Conservation (phyloP, 2,888 invertebrate genomes). For the Autographa gamma region DNA sequence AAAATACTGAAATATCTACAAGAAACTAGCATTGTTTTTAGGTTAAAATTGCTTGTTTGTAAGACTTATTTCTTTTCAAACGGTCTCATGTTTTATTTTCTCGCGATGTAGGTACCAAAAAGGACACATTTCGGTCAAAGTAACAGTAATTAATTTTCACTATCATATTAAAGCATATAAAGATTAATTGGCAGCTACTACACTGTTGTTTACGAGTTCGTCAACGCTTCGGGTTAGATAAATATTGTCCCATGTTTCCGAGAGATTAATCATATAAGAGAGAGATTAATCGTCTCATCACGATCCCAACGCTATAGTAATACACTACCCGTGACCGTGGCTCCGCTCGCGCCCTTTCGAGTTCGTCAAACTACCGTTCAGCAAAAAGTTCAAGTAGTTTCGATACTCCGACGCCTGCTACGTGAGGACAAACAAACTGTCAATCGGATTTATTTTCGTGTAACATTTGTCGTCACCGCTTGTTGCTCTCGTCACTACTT, state of each 20-base stretch:
- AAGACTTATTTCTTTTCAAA: background rate
- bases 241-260: constrained; percentile 4
- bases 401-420: background rate
- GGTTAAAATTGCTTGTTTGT: background rate
- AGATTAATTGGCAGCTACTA: background rate
- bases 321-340: constrained; percentile 4
- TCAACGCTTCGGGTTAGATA: constrained; percentile 4
- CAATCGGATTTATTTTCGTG: background rate
- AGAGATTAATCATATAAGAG: constrained; percentile 4
- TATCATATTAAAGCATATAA: background rate
- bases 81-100: background rate
- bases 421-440: background rate
- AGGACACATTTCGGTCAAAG: background rate
- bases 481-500: background rate
- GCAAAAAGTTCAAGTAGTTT: background rate
- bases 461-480: background rate
- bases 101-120: background rate
- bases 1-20: background rate
- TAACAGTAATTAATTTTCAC: background rate
- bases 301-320: background rate
- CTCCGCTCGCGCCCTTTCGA: background rate
- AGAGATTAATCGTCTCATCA: constrained; percentile 2
- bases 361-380: constrained; percentile 1
- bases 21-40: background rate
- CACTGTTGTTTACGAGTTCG: background rate